A percentile compares a stretch with the other conserved stretches of the same genome.
These are phyloP conservation scores for Empidonax alnorum DNA, from an alignment of 2,113 vertebrate genomes.

Conservation along the genomic window DNA sequence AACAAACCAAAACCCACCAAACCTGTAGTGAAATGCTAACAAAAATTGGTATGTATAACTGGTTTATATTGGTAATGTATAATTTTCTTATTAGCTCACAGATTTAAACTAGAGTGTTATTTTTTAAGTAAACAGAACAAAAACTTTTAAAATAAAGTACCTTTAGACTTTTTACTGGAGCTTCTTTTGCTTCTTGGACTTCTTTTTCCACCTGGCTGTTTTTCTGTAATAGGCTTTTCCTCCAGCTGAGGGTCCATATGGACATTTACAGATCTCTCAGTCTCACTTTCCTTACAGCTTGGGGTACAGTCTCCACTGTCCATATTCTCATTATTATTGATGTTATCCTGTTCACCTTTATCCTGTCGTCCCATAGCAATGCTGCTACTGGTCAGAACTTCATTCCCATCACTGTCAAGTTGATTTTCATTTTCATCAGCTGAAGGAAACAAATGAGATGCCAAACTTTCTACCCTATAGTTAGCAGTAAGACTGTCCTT, in stretches of 20 bases:
- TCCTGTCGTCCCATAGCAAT: conserved; percentile 60
- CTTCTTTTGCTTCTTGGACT: conserved; percentile 65
- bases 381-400: conserved; percentile 40
- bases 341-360: conserved; percentile 76
- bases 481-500: conserved; percentile 58
- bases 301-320: conserved; percentile 24
- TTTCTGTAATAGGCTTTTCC: conserved; percentile 37
- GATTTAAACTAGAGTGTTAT: background rate
- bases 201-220: conserved; percentile 57
- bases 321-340: conserved; percentile 81
- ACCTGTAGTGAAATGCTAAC: background rate
- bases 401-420: conserved; percentile 43
- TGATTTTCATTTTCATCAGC: conserved; percentile 84
- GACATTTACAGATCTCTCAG: conserved; percentile 12
- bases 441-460: conserved; percentile 51
- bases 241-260: conserved; percentile 35
- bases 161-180: conserved; percentile 56
- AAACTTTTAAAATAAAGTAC: background rate
- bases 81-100: background rate
- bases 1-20: background rate
- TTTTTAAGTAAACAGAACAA: background rate
- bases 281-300: conserved; percentile 40
- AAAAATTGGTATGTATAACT: background rate
- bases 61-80: background rate
- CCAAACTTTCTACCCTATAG: conserved; percentile 39